Conservation (phyloP, 2,113 vertebrate species). For the Cichladusa arquata region DNA sequence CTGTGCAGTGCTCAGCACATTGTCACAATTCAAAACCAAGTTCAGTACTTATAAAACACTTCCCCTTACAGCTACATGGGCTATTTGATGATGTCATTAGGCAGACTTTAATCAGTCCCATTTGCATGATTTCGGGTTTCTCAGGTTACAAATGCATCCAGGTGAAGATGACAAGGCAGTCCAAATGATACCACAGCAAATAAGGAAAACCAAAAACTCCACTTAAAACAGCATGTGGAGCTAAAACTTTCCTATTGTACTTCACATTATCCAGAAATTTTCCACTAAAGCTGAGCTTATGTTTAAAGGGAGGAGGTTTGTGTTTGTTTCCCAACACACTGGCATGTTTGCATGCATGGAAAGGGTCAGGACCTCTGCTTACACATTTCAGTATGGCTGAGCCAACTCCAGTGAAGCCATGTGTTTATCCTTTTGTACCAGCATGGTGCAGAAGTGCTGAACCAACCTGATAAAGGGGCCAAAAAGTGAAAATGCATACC, state of each 20-base stretch:
- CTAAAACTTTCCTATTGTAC: background rate
- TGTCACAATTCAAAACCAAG: background rate
- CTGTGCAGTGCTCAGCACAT: background rate
- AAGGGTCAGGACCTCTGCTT: background rate
- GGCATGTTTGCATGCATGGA: background rate
- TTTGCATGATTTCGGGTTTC: background rate
- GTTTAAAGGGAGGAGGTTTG: background rate
- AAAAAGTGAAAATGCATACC: fast-evolving
- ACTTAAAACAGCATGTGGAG: background rate
- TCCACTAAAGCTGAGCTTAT: background rate
- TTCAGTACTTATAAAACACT: background rate
- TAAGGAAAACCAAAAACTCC: background rate
- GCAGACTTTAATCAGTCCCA: background rate
- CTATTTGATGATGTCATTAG: background rate
- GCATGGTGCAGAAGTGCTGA: background rate
- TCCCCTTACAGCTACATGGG: background rate
- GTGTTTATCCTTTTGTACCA: background rate
- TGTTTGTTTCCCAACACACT: background rate
- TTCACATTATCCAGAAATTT: background rate
- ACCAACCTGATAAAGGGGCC: background rate
- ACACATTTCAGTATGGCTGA: background rate
- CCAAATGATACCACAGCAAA: background rate
- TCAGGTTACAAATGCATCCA: background rate
- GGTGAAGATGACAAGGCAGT: background rate
- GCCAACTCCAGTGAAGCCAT: background rate